These are phyloP conservation scores for Lamellibrachia satsuma DNA, from an alignment of 2,888 invertebrate species.

Conservation along the genomic window DNA sequence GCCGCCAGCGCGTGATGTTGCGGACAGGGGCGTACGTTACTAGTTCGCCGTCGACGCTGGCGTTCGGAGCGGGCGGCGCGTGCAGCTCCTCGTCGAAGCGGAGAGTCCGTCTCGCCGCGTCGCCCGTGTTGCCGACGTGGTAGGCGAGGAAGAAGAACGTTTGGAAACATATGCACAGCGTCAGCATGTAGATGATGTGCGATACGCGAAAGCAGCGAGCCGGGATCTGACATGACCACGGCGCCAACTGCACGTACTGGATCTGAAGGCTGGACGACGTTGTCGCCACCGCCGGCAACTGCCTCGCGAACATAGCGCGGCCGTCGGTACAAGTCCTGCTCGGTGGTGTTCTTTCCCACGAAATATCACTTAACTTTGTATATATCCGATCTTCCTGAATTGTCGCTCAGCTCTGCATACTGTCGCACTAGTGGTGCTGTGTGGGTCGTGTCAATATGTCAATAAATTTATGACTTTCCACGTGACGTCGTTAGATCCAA, in stretches of 20 bases:
- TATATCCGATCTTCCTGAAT: neutral
- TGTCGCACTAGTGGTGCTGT: neutral
- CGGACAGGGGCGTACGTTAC: neutral
- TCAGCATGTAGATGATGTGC: constrained; percentile 25
- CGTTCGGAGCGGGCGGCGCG: neutral
- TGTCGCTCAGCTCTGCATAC: neutral
- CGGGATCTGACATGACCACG: neutral
- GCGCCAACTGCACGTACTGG: neutral
- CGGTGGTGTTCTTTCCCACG: neutral
- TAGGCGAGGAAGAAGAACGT: constrained; percentile 27
- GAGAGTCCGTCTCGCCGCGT: neutral
- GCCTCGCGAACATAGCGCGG: neutral
- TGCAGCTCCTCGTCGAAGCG: constrained; percentile 13
- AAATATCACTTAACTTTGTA: neutral
- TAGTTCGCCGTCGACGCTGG: neutral
- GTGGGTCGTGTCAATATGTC: too few species aligned
- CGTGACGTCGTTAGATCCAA: too few species aligned
- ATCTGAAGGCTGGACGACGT: neutral
- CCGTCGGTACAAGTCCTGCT: neutral
- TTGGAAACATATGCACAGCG: constrained; percentile 20
- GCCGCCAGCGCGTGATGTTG: constrained; percentile 17
- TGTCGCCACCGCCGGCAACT: neutral
- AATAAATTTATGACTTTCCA: too few species aligned
- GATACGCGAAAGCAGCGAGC: constrained; percentile 19
- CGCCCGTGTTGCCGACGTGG: constrained; percentile 1